Evolutionary conservation across 2,113 vertebrate genomes (phyloP).

Genomic region (Xiphias gladius): DNA sequence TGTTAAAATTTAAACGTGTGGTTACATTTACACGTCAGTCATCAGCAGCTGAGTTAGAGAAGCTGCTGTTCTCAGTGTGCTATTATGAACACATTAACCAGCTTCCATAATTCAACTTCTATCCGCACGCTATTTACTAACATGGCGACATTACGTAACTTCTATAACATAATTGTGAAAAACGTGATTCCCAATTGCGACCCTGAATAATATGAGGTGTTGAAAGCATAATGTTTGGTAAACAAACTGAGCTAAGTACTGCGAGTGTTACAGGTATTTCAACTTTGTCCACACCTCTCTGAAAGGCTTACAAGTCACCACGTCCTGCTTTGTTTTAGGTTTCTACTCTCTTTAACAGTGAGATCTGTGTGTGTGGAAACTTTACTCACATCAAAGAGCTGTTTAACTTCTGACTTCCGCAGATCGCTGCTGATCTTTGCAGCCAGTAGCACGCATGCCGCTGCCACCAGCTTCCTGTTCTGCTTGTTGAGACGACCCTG

Average conservation of each 20-base stretch:
- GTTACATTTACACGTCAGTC: not conserved
- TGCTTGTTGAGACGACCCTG: conserved; percentile 97
- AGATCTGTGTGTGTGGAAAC: not conserved
- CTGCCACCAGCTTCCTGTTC: conserved; percentile 97
- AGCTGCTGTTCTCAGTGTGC: not conserved
- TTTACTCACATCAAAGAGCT: conserved; percentile 95
- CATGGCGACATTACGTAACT: no score
- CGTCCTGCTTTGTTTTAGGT: not conserved
- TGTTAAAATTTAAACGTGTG: not conserved
- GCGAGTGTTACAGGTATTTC: not conserved
- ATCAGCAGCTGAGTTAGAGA: not conserved
- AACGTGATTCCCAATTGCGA: not conserved
- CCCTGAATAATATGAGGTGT: not conserved
- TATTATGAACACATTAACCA: not conserved
- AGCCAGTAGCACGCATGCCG: conserved; percentile 94
- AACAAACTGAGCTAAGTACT: not conserved
- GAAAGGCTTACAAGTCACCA: not conserved
- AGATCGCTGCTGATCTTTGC: conserved; percentile 99
- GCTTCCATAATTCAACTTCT: not conserved
- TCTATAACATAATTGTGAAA: no score
- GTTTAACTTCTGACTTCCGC: conserved; percentile 93
- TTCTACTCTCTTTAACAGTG: not conserved
- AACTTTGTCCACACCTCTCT: not conserved
- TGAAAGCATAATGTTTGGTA: not conserved
- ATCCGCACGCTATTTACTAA: not conserved